A percentile compares a stretch with the other conserved stretches of the same genome.
Evolutionary conservation across 2,113 vertebrate species (phyloP).

Genomic region (Promerops cafer): DNA sequence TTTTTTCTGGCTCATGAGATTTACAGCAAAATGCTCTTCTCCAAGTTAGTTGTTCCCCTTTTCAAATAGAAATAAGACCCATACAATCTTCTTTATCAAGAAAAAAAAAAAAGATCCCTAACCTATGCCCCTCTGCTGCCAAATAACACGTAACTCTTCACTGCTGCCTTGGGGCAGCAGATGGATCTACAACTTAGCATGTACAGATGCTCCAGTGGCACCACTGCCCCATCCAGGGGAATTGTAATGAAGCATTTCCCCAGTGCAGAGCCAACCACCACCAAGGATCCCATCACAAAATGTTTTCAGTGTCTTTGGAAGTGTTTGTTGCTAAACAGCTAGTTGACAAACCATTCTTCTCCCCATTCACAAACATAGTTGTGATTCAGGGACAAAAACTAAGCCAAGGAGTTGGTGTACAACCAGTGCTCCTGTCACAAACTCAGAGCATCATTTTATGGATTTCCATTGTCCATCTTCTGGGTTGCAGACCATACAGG

Average conservation of each 20-base stretch:
- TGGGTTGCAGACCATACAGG: not conserved
- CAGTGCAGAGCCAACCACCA: fast-evolving
- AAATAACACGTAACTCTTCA: not conserved
- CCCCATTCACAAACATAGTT: not conserved
- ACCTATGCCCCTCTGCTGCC: no score
- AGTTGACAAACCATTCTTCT: not conserved
- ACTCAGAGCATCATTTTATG: not conserved
- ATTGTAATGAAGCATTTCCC: not conserved
- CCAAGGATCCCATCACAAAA: not conserved
- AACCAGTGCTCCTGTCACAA: not conserved
- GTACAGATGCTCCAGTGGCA: not conserved
- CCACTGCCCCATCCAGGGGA: not conserved
- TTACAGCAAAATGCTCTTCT: not conserved
- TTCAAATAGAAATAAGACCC: not conserved
- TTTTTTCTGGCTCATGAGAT: not conserved
- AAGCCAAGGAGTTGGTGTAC: not conserved
- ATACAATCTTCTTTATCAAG: not conserved
- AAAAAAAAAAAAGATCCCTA: not conserved
- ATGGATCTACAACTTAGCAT: not conserved
- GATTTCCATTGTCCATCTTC: not conserved
- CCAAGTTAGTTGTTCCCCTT: not conserved
- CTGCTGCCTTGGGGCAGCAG: not conserved
- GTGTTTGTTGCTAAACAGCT: not conserved
- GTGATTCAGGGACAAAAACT: not conserved
- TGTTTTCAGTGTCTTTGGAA: not conserved